Evolutionary conservation across 2,888 invertebrate species (phyloP).

Genomic region (Hemithea aestivaria): DNA sequence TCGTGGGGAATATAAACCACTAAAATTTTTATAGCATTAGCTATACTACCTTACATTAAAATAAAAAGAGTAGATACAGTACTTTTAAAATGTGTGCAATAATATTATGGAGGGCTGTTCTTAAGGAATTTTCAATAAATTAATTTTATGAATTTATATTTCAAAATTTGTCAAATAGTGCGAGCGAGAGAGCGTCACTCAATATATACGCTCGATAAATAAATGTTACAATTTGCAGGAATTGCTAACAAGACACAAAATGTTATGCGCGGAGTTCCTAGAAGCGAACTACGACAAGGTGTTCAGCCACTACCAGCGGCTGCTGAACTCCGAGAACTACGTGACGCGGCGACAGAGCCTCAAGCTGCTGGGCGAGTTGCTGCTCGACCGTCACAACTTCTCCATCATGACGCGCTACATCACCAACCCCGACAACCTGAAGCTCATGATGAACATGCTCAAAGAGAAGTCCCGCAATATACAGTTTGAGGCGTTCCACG

Average conservation of each 20-base stretch:
- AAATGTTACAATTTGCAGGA: conserved; percentile 80
- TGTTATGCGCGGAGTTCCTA: conserved; percentile 98
- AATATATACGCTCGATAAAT: too few relatives aligned
- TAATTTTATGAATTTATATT: too few relatives aligned
- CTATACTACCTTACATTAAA: too few relatives aligned
- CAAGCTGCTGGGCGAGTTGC: conserved; percentile 97
- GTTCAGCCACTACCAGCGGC: conserved; percentile 97
- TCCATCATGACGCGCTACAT: conserved; percentile 99
- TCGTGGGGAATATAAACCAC: too few relatives aligned
- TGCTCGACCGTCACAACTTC: conserved; percentile 99
- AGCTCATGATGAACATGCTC: conserved; percentile 99
- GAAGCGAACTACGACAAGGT: conserved; percentile 99
- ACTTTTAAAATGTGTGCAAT: too few relatives aligned
- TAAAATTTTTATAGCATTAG: too few relatives aligned
- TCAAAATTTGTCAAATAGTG: too few relatives aligned
- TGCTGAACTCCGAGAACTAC: conserved; percentile 99
- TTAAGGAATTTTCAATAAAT: too few relatives aligned
- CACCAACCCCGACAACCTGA: conserved; percentile 99
- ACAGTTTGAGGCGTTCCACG: conserved; percentile 99
- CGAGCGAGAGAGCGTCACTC: too few relatives aligned
- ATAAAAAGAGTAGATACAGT: too few relatives aligned
- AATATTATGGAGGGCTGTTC: too few relatives aligned
- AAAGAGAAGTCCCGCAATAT: conserved; percentile 99
- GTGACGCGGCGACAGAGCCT: conserved; percentile 99
- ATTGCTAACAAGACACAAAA: conserved; percentile 95